Percentiles rank a stretch among this genome's conserved stretches.
phyloP scores from a whole-genome alignment of 2,888 invertebrate genomes.

The Brachyptera risi region DNA sequence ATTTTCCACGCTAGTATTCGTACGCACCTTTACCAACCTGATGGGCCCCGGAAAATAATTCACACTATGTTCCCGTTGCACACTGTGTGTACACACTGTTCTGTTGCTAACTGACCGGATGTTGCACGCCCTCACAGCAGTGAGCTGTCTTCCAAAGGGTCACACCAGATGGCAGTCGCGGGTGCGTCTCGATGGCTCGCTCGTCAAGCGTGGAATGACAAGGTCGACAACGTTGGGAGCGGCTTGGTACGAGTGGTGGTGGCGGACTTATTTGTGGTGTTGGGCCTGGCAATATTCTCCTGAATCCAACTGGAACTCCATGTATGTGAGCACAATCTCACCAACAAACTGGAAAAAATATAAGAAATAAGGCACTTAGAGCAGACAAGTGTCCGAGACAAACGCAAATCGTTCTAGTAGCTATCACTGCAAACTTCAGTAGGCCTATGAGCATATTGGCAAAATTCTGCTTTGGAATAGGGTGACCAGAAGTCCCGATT shows the following conservation, averaged over 20 bases:
- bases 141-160: slow-evolving; percentile 32
- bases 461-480: too few species aligned
- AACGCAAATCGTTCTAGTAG: neutral
- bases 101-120: neutral
- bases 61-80: slow-evolving; percentile 27
- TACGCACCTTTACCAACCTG: slow-evolving; percentile 28
- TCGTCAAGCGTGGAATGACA: neutral
- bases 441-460: too few species aligned
- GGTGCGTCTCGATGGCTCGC: slow-evolving; percentile 13
- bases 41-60: slow-evolving; percentile 33
- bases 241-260: neutral
- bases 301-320: slow-evolving; percentile 98
- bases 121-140: slow-evolving; percentile 21
- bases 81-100: neutral
- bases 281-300: slow-evolving; percentile 98
- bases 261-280: slow-evolving; percentile 87
- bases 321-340: slow-evolving; percentile 48
- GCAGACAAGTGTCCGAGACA: neutral
- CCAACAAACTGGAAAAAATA: slow-evolving; percentile 29
- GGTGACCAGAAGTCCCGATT: too few species aligned
- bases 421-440: too few species aligned
- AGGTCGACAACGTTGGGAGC: neutral
- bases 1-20: slow-evolving; percentile 1
- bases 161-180: slow-evolving; percentile 29
- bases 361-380: neutral